Evolutionary conservation across 2,888 invertebrate genomes (phyloP).

Genomic region (Agriopis aurantiaria): DNA sequence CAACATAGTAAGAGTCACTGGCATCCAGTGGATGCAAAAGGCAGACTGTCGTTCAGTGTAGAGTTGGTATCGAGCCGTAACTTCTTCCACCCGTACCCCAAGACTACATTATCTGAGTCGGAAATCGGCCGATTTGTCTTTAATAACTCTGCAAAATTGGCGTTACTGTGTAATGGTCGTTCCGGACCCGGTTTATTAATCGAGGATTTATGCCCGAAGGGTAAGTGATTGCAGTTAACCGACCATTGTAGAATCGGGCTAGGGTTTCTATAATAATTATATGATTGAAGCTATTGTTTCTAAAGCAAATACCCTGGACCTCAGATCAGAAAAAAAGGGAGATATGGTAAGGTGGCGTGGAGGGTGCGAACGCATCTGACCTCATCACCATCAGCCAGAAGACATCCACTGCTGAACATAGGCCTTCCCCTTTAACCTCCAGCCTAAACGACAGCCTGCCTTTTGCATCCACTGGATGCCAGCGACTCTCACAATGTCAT

Average conservation of each 20-base stretch:
- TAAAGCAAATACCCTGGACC: not conserved
- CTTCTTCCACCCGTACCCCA: not conserved
- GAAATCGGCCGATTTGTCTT: constrained; percentile 40
- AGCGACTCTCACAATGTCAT: no score
- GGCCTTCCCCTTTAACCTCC: no score
- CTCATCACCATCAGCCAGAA: no score
- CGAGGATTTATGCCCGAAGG: constrained; percentile 27
- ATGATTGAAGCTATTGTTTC: not conserved
- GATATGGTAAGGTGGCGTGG: no score
- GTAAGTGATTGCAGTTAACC: constrained; percentile 29
- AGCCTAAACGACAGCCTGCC: no score
- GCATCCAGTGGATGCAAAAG: no score
- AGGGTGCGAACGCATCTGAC: no score
- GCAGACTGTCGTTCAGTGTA: no score
- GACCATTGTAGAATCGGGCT: constrained; percentile 6
- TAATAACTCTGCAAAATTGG: constrained; percentile 39
- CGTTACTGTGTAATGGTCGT: constrained; percentile 32
- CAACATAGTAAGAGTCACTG: no score
- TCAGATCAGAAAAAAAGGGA: no score
- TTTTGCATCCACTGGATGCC: no score
- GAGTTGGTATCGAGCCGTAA: not conserved
- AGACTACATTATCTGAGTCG: constrained; percentile 26
- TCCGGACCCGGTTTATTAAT: constrained; percentile 34
- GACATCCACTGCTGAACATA: no score
- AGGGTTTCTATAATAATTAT: not conserved